Evolutionary conservation across 35 echinoderm and acorn worm species (phyloP).

Genomic region (Holothuria glaberrima): DNA sequence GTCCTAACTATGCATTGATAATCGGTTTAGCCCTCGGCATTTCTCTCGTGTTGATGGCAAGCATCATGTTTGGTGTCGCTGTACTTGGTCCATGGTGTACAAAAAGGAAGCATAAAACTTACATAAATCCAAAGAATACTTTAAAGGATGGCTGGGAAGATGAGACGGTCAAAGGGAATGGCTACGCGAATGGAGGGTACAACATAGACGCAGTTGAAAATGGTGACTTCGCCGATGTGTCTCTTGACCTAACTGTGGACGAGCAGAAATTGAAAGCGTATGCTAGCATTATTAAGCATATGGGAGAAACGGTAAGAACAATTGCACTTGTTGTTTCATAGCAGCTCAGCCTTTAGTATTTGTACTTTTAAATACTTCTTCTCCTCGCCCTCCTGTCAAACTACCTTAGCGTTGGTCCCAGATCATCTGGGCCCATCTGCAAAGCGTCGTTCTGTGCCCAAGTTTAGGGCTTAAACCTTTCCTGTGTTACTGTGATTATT

Average conservation of each 20-base stretch:
- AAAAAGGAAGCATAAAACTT: background rate
- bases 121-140: background rate
- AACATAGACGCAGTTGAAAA: background rate
- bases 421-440: too few species aligned
- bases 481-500: too few species aligned
- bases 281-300: background rate
- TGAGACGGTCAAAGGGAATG: background rate
- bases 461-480: too few species aligned
- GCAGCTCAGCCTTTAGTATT: too few species aligned
- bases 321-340: too few species aligned
- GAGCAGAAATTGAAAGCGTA: background rate
- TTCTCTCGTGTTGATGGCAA: background rate
- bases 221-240: background rate
- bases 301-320: background rate
- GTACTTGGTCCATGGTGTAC: conserved; percentile 5
- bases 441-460: too few species aligned
- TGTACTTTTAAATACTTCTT: too few species aligned
- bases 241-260: background rate
- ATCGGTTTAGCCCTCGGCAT: background rate
- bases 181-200: background rate
- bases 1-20: background rate
- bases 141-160: background rate
- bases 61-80: conserved; percentile 9
- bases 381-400: too few species aligned
- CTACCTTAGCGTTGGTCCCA: too few species aligned